Conservation (phyloP, 1,140 invertebrate species). For the Zaprionus camerounensis region DNA sequence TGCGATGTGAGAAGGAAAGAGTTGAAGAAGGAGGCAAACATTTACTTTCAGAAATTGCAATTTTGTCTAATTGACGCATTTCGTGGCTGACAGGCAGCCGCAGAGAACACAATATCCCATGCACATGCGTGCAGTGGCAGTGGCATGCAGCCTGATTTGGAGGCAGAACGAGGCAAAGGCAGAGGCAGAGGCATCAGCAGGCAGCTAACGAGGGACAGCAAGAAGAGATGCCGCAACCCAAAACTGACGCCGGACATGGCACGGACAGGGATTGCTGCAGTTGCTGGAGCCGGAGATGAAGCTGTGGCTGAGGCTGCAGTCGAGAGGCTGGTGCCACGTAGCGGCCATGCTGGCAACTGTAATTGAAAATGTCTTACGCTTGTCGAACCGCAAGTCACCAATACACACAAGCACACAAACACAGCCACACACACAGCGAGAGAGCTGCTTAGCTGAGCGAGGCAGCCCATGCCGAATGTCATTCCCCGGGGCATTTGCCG, state of each 20-base stretch:
- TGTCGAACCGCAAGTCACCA: slow-evolving; percentile 76
- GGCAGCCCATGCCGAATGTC: slow-evolving; percentile 29
- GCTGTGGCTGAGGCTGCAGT: neutral
- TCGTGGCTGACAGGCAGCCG: slow-evolving; percentile 71
- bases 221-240: slow-evolving; percentile 8
- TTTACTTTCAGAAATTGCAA: slow-evolving; percentile 71
- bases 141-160: neutral
- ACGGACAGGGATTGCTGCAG: neutral
- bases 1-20: neutral
- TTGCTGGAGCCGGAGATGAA: neutral
- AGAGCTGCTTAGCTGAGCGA: slow-evolving; percentile 1
- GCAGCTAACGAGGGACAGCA: slow-evolving; percentile 32
- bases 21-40: neutral
- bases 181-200: no score
- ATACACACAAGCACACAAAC: slow-evolving; percentile 33
- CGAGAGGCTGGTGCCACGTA: slow-evolving; percentile 45
- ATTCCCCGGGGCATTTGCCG: slow-evolving; percentile 49
- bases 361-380: slow-evolving; percentile 83
- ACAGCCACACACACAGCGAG: slow-evolving; percentile 22
- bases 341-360: slow-evolving; percentile 69
- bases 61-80: slow-evolving; percentile 81
- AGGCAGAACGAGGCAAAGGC: neutral
- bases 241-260: slow-evolving; percentile 17
- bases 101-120: slow-evolving; percentile 25
- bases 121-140: slow-evolving; percentile 35